Evolutionary conservation across 2,113 vertebrate species (phyloP).

Genomic region (Trematomus loennbergii): DNA sequence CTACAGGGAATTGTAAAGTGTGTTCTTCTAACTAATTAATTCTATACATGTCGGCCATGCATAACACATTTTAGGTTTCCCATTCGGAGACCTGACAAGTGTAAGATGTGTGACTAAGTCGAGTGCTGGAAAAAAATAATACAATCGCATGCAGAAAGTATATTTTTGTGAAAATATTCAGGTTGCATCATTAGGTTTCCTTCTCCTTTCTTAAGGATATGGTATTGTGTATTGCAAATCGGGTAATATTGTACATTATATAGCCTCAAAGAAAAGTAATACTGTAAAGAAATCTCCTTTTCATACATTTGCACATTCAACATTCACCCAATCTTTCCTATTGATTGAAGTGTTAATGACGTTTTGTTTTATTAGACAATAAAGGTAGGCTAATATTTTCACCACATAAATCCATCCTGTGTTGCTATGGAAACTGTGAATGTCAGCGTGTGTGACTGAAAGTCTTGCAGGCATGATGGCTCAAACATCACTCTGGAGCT

Average conservation of each 20-base stretch:
- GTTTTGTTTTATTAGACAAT: slow-evolving; percentile 24
- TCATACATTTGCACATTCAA: neutral
- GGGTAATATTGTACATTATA: neutral
- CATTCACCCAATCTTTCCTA: slow-evolving; percentile 14
- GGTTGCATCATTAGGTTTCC: neutral
- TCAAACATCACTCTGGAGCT: slow-evolving; percentile 79
- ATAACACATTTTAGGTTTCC: neutral
- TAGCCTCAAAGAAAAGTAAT: neutral
- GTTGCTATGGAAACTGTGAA: slow-evolving; percentile 92
- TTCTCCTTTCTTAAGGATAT: neutral
- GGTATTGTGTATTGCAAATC: neutral
- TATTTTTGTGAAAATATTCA: neutral
- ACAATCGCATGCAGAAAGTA: neutral
- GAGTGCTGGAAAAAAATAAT: neutral
- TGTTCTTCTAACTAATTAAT: neutral
- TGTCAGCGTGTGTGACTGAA: slow-evolving; percentile 79
- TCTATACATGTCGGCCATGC: too few species aligned
- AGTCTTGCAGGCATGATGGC: slow-evolving; percentile 82
- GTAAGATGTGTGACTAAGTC: neutral
- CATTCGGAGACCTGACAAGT: neutral
- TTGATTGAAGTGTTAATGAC: slow-evolving; percentile 30
- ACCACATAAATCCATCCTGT: slow-evolving; percentile 85
- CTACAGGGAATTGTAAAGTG: neutral
- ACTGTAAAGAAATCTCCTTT: neutral
- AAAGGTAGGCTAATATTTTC: slow-evolving; percentile 66